Conservation (phyloP, 2,113 vertebrate genomes). For the Neodon shergylaensis region DNA sequence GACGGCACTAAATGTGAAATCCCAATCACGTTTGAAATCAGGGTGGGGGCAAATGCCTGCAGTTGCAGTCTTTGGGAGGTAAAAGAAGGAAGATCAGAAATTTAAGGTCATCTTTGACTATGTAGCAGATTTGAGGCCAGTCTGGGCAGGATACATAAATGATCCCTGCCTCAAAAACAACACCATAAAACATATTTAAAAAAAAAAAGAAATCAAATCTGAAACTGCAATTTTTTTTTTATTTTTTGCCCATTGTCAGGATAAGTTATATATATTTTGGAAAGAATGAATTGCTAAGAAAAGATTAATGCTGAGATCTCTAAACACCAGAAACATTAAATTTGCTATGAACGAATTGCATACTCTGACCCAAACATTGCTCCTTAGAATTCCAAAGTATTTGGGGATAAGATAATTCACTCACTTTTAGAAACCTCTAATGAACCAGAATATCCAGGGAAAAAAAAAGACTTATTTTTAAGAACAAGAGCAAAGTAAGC, state of each 20-base stretch:
- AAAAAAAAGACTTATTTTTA: slow-evolving; percentile 31
- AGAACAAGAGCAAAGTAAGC: slow-evolving; percentile 25
- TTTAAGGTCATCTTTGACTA: not conserved
- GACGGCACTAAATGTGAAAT: not conserved
- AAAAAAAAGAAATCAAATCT: not conserved
- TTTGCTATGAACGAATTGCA: slow-evolving; percentile 44
- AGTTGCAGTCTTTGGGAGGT: not conserved
- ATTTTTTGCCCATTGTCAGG: not conserved
- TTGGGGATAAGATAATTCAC: slow-evolving; percentile 42
- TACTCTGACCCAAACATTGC: not conserved
- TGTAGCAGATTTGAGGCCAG: not conserved
- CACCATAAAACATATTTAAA: not conserved
- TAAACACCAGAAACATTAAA: slow-evolving; percentile 29
- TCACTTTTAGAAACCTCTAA: slow-evolving; percentile 38
- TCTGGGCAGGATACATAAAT: not conserved
- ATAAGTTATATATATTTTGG: slow-evolving; percentile 22
- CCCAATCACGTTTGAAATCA: not conserved
- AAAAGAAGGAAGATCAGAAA: not conserved
- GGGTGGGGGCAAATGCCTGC: not conserved
- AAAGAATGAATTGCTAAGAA: slow-evolving; percentile 41
- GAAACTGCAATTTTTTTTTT: not conserved
- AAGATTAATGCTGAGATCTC: not conserved
- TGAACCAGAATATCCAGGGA: not conserved
- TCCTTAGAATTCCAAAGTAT: slow-evolving; percentile 26
- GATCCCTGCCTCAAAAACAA: not conserved